A percentile compares a stretch with the other conserved stretches of the same genome.
Conservation (phyloP, 2,113 vertebrate species). For the Mesitornis unicolor region DNA sequence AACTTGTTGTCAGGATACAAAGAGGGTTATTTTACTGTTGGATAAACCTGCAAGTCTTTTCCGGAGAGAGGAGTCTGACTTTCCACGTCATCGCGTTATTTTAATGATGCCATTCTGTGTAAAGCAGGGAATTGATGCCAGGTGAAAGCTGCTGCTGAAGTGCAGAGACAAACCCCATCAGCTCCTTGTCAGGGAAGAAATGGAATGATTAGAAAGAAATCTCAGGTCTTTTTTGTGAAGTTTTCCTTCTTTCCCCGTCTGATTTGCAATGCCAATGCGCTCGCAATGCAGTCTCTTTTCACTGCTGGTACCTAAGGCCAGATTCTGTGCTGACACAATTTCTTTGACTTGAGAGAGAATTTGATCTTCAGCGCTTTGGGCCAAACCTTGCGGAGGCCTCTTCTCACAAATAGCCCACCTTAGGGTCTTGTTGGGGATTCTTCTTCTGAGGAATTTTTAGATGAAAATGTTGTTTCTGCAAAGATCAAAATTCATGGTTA, state of each 20-base stretch:
- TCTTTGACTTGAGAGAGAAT: constrained; percentile 59
- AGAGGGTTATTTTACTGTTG: neutral
- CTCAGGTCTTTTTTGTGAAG: neutral
- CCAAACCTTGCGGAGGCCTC: constrained; percentile 19
- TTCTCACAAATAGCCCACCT: constrained; percentile 1
- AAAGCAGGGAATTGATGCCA: neutral
- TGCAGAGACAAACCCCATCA: neutral
- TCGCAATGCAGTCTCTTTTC: constrained; percentile 24
- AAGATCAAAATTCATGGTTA: constrained; percentile 15
- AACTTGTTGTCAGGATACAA: neutral
- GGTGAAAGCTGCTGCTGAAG: neutral
- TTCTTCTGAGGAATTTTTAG: constrained; percentile 28
- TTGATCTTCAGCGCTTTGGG: constrained; percentile 46
- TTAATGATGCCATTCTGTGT: neutral
- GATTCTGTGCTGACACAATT: constrained; percentile 59
- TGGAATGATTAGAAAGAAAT: neutral
- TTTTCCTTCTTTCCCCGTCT: constrained; percentile 4
- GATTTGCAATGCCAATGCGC: constrained; percentile 64
- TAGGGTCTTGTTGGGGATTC: constrained; percentile 13
- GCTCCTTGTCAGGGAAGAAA: neutral
- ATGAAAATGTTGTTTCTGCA: constrained; percentile 8
- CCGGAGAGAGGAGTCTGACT: neutral
- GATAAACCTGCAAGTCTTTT: neutral
- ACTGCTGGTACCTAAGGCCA: constrained; percentile 42
- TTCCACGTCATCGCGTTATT: neutral